Evolutionary conservation across 2,113 vertebrate species (phyloP), one percentile per base, ranked within the genome.

Genomic region (Gallinago media): DNA sequence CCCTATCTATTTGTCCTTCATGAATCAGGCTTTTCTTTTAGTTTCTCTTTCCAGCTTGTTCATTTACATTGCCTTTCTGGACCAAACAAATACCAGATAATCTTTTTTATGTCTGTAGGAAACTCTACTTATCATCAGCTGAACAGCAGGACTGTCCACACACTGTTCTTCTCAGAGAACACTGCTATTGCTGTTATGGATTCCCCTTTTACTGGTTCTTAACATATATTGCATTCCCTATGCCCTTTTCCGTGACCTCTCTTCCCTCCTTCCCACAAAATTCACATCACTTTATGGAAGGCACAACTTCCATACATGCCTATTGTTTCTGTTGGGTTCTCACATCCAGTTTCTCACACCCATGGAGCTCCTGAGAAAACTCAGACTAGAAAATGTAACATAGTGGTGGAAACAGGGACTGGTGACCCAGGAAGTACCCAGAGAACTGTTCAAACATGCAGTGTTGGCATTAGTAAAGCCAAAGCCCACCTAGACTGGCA

Each of bases 161-260:
- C 17, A 19, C 12, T 18, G 9, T n/a, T 32, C 22, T 26, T 38
- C 32, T 59, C 68, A 44, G 32, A 52, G 4, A 18, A 26, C 1
- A 1, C 25, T 72, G 25, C 6, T 38, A 19, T 44, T 59, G 8
- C 10, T 82, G 11, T 49, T 58, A 26, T 7, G 6, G 14, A n/a
- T 75, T 66, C 9, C 19, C 2, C 6, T 12, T 67, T 74, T 44
- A 38, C 5, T 46, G 19, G 4, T 25, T 61, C 38, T 75, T 61
- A n/a, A 62, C 19, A n/a, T 0, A 61, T 54, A 61, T 68, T 54
- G 1, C 13, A 47, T 16, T 8, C 7, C 7, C 2, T 8, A 2
- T 73, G 10, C 7, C 65, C 17, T 66, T 52, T 79, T 66, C 19
- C 10, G 17, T 23, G 36, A 25, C 4, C 1, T 66, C 58, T 78